These are phyloP conservation scores for Mycteria americana DNA, from an alignment of 2,797 vertebrate species.

Conservation along the genomic window DNA sequence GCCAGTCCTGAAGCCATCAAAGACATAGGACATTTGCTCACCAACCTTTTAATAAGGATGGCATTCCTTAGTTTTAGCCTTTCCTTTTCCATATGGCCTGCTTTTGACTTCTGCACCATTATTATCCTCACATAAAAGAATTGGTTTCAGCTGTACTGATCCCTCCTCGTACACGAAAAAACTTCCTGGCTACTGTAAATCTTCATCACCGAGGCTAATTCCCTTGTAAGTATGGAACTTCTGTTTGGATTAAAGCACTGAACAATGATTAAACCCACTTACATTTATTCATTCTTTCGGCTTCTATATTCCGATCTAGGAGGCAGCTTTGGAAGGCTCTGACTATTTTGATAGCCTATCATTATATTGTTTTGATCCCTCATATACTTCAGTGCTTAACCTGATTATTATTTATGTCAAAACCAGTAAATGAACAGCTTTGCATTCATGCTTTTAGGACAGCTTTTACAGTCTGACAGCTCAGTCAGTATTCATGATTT, in stretches of 20 bases:
- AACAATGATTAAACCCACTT: background rate
- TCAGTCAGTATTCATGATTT: background rate
- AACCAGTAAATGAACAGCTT: background rate
- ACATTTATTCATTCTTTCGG: background rate
- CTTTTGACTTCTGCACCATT: background rate
- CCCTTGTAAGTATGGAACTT: background rate
- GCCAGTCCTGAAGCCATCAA: background rate
- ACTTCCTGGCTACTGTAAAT: background rate
- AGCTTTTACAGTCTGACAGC: slow-evolving; percentile 4
- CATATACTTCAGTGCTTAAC: background rate
- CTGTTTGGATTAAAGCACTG: slow-evolving; percentile 1
- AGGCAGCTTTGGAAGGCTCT: background rate
- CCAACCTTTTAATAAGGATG: background rate
- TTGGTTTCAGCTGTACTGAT: background rate
- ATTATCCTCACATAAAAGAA: background rate
- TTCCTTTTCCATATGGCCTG: background rate
- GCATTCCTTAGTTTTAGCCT: background rate
- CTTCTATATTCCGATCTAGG: background rate
- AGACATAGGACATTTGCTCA: background rate
- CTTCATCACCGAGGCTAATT: background rate
- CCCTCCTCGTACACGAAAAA: background rate
- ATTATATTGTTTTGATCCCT: background rate
- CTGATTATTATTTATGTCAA: slow-evolving; percentile 38
- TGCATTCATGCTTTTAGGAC: background rate
- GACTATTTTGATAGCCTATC: slow-evolving; percentile 28